Evolutionary conservation across 2,113 vertebrate genomes (phyloP), one percentile per base, ranked within the genome.

Genomic region (Pteropus alecto): DNA sequence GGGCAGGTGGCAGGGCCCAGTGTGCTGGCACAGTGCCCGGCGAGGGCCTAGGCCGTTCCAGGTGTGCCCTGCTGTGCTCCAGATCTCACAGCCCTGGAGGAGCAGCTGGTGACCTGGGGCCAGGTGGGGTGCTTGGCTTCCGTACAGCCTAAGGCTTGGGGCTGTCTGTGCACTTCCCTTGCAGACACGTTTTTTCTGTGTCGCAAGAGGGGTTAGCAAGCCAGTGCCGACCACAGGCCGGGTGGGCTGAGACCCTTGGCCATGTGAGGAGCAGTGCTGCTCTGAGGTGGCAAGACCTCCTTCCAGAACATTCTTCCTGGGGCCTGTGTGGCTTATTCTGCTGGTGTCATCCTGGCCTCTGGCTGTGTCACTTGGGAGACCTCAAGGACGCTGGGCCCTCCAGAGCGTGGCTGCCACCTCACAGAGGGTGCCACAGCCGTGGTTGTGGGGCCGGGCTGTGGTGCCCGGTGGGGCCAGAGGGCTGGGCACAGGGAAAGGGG

Each of bases 391-490:
- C n/a, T 5, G 56, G 65, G 33, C 22, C n/a, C 14, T 60, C 35
- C n/a, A 4, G 78, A 7, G 12, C 4, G 2, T 54, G 65, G 71
- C 63, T 22, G 68, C 33, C 0, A 0, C 71, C 30, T 28, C 19
- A 12, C 48, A 21, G 58, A 28, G 83, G 78, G 8, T 0, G 0
- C 12, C 6, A 6, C 0, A 11, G 68, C 16, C 0, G 13, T 12
- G 24, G 46, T 1, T 73, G 56, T 19, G 2, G 46, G 93, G 24
- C 35, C 0, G 0, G 78, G 46, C 43, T 0, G 0, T 0, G 74
- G 19, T 54, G 41, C 68, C 60, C 0, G 8, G 51, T 38, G 78
- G 15, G 4, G 22, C 38, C 4, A 13, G n/a, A 7, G 41, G 43
- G 14, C 13, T 35, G 71, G 14, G 51, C 46, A 7, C 61, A 2